Evolutionary conservation across 2,888 invertebrate genomes (phyloP), one percentile per base, ranked within the genome.

Genomic region (Metallyticus violacea): DNA sequence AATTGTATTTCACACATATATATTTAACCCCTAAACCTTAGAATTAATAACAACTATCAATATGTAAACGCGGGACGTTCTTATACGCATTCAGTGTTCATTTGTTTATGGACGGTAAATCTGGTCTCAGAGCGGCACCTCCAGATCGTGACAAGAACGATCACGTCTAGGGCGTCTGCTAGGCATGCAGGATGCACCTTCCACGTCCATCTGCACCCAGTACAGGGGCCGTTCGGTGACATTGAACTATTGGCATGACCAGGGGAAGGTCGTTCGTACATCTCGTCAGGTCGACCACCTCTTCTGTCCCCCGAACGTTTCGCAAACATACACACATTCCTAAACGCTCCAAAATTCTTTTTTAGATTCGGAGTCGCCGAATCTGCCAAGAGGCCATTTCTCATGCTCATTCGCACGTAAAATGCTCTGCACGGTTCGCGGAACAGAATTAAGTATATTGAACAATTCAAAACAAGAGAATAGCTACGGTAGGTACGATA

Each of bases 211-310:
- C 83, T 29, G 77, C 40, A 62, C n/a, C n/a, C n/a, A n/a, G n/a
- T n/a, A n/a, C n/a, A n/a, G 83, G 26, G 62, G 29, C 83, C 83
- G 83, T 83, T 83, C 77, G 77, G 77, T 83, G 83, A 83, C 83
- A 83, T 83, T 83, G 83, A 83, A 83, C 77, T 83, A 83, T 83
- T 83, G 83, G 83, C 83, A 77, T 77, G 83, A 82, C 77, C 77
- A 25, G 77, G 83, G 83, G 83, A 83, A 83, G 83, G 83, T 83
- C 81, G 81, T 81, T 30, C 29, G 26, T 30, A 30, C 30, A 62
- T 62, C 40, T 62, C 40, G 40, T 22, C 9, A 22, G 9, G 15
- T 9, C 15, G 40, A 15, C 40, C 15, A 62, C 40, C 40, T 15
- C 40, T 22, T 62, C 40, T 62, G n/a, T n/a, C n/a, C n/a, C n/a